Base-by-base conservation (phyloP, 2,113 vertebrate species). In the Cyanoliseus patagonus region DNA sequence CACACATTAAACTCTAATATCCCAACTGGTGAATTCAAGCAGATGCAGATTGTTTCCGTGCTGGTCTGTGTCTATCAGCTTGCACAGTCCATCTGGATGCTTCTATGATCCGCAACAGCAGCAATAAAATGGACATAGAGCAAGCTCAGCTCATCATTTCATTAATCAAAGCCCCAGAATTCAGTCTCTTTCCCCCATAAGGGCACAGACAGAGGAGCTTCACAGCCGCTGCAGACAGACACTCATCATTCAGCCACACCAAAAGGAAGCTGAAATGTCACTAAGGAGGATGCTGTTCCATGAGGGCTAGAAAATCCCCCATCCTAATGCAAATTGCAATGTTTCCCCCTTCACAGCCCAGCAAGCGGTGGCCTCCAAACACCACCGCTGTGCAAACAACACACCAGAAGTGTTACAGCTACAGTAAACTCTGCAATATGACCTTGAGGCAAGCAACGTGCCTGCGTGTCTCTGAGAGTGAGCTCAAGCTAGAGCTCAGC, bases 401-500 rank as follows among this genome's bases (percentile, higher is more conserved):
- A 86, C 28, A 77, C 1, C 5, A 74, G 63, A 63, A 74, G 10
- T 2, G 66, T 46, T 94, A 27, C 6, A 6, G 77, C 64, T 39
- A 53, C 1, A 5, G 62, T 33, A 75, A 7, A 30, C 31, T 68
- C 24, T 67, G 47, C 62, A 49, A 5, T 1, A 10, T 0, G 27
- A 64, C 84, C 85, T 31, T 52, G 75, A 80, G 47, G 33, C 0
- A 2, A 82, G 64, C 66, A 49, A 33, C 2, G 4, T 62, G 80
- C 64, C 2, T 1, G 30, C 0, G 0, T 51, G 46, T 17, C 41
- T 84, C 0, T 1, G 42, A 75, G 33, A 76, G 66, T 0, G 9
- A 67, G 64, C 37, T 24, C 0, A 0, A 70, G 64, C 41, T 24
- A 0, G 0, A 70, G 64, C 41, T 24, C 0, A 0, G 35, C 0